A percentile compares a stretch with the other conserved stretches of the same genome.
phyloP scores from a whole-genome alignment of 1,140 invertebrate species.

The Drepana arcuata region DNA sequence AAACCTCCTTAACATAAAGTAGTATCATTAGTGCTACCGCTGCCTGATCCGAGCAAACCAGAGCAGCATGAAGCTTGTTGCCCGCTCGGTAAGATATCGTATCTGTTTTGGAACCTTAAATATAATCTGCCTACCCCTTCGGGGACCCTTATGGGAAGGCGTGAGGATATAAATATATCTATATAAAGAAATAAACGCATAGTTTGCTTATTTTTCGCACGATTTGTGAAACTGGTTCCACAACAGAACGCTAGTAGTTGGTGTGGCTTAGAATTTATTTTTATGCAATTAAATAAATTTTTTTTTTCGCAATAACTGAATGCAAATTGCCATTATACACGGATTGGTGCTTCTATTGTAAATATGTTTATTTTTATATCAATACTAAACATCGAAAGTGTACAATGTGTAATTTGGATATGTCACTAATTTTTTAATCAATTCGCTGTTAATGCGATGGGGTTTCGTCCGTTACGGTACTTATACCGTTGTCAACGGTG shows the following conservation, averaged over 20 bases:
- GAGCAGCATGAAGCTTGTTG: conserved; percentile 91
- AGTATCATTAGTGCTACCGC: conserved; percentile 83
- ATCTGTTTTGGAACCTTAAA: conserved; percentile 29
- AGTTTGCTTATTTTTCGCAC: conserved; percentile 24
- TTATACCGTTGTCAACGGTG: too few relatives aligned
- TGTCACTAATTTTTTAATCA: too few relatives aligned
- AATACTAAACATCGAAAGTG: too few relatives aligned
- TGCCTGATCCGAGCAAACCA: conserved; percentile 86
- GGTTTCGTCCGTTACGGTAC: too few relatives aligned
- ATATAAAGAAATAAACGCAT: too few relatives aligned
- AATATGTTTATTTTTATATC: neutral
- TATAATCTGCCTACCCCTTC: too few relatives aligned
- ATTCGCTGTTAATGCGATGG: too few relatives aligned
- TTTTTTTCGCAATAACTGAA: conserved; percentile 15
- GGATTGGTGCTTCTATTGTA: conserved; percentile 24
- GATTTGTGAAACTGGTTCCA: conserved; percentile 32
- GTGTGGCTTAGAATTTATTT: conserved; percentile 36
- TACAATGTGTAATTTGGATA: too few relatives aligned
- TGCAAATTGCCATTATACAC: conserved; percentile 12
- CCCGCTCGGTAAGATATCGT: conserved; percentile 79
- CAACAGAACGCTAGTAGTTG: conserved; percentile 35
- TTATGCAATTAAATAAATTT: conserved; percentile 26
- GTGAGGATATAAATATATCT: too few relatives aligned
- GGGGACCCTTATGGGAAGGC: too few relatives aligned
- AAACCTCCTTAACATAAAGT: conserved; percentile 57